These are phyloP conservation scores for Anneissia japonica DNA, from an alignment of 35 echinoderm and acorn worm species.

Conservation along the genomic window DNA sequence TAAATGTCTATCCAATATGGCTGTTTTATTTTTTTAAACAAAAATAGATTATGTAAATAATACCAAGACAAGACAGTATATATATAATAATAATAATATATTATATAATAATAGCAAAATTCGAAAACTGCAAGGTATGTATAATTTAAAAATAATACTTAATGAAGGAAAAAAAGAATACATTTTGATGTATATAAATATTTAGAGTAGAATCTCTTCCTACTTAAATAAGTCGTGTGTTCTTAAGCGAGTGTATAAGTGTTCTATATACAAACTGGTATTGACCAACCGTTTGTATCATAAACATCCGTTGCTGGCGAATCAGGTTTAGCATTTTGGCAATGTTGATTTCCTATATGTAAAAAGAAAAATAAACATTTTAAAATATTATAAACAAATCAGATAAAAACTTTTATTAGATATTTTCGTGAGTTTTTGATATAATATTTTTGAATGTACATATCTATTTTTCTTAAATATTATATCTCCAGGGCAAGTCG, in stretches of 20 bases:
- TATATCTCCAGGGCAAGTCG: neutral
- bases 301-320: slow-evolving; percentile 85
- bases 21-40: no score
- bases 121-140: no score
- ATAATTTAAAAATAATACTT: no score
- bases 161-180: no score
- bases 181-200: no score
- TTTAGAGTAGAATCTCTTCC: no score
- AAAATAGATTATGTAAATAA: no score
- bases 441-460: neutral
- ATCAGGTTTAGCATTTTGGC: slow-evolving; percentile 77
- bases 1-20: no score
- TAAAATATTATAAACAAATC: neutral
- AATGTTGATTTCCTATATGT: slow-evolving; percentile 90
- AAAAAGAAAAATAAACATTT: neutral
- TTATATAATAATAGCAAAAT: no score
- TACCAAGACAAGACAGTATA: no score
- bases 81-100: no score
- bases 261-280: slow-evolving; percentile 92
- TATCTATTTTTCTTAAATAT: neutral
- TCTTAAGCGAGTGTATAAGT: slow-evolving; percentile 78
- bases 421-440: no score
- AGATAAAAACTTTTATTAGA: neutral
- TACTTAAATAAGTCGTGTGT: slow-evolving; percentile 77
- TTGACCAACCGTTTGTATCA: slow-evolving; percentile 95